Conservation (phyloP, 1,140 invertebrate species). For the Paracyclopina nana region DNA sequence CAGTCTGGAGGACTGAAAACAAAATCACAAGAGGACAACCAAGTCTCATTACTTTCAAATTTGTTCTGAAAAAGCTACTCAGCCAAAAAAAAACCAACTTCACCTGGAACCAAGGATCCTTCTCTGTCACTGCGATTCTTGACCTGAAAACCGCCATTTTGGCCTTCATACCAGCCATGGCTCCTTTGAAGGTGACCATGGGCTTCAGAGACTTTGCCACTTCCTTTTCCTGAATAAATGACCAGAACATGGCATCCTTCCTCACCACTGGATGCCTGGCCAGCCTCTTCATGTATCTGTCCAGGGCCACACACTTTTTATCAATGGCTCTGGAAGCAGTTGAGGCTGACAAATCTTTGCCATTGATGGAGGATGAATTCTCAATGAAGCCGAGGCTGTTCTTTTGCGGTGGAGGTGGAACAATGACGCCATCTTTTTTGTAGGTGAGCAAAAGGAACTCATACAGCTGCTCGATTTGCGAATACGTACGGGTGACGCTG, state of each 20-base stretch:
- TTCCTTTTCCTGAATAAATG: conserved; percentile 17
- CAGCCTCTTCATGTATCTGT: conserved; percentile 12
- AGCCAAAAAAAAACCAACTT: too few relatives aligned
- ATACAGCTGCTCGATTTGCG: conserved; percentile 4
- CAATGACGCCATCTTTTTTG: conserved; percentile 2
- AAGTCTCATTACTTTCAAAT: too few relatives aligned
- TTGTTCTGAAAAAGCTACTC: too few relatives aligned
- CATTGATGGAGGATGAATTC: not conserved
- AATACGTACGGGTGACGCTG: not conserved
- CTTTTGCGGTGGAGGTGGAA: conserved; percentile 12
- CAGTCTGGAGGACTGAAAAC: too few relatives aligned
- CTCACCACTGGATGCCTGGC: conserved; percentile 5
- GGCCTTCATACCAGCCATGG: not conserved
- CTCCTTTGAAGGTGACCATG: not conserved
- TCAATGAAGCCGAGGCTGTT: not conserved
- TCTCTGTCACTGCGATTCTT: too few relatives aligned
- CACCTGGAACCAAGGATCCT: conserved; percentile 7
- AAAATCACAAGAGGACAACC: too few relatives aligned
- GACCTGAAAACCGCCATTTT: conserved; percentile 4
- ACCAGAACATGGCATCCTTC: conserved; percentile 13
- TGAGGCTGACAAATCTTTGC: not conserved
- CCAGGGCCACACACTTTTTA: not conserved
- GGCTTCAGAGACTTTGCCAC: not conserved
- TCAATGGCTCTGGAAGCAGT: not conserved
- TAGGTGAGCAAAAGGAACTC: not conserved